Base-by-base conservation (phyloP, 30 jellyfish, hydroid and myxozoan genomes). In the Hydra vulgaris region DNA sequence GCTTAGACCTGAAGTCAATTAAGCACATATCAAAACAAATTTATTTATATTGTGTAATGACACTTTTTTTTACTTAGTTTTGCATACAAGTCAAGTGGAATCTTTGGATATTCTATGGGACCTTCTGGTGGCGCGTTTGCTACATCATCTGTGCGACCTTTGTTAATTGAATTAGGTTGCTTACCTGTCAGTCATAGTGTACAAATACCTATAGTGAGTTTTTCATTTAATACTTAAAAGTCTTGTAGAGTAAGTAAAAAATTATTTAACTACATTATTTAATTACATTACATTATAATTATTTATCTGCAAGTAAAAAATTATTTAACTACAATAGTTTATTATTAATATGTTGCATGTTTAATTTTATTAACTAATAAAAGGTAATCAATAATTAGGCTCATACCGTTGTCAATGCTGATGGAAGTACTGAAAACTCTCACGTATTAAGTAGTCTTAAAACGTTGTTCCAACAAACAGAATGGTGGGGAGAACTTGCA, bases 151-250 rank as follows among this genome's bases (percentile, higher is more conserved):
- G 82, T 81, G 18, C 81, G 86, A 24, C 93, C 90, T 27, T 77
- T 74, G 74, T 79, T 87, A 22, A 66, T 74, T 61, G 96, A 89
- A 69, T 61, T 89, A 23, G 96, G 96, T 8, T 89, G 96, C 75
- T 73, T 84, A 19, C 95, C 95, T 16, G 81, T 84, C 80, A 84
- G 80, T 27, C 95, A 74, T 71, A 56, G 84, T 85, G 95, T 85
- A 68, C 54, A 53, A 21, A 81, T 89, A 18, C 71, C 92, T 5
- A 26, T 61, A 73, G 96, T 89, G 78, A 73, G 88, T n/a, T 73
- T 53, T 40, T 40, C 12, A 40, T n/a, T n/a, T n/a, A 40, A 40
- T 40, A 40, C 61, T 40, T 40, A 12, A 40, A 40, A 40, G 12
- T 3, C 61, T 12, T n/a, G n/a, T n/a, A n/a, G n/a, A n/a, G n/a